These are phyloP conservation scores for Plutella xylostella DNA, from an alignment of 2,888 invertebrate genomes.

Conservation along the genomic window DNA sequence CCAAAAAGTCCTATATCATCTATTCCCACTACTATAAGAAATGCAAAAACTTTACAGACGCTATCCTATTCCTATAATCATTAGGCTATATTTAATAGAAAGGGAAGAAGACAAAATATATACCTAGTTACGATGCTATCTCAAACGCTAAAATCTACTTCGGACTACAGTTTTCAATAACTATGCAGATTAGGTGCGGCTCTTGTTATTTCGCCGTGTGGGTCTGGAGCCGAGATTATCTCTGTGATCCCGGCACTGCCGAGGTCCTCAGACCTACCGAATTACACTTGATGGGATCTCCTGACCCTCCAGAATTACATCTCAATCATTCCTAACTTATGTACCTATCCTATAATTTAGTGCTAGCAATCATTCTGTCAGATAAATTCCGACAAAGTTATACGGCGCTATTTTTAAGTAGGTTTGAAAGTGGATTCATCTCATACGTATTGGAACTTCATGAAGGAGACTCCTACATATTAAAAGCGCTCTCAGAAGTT, in stretches of 20 bases:
- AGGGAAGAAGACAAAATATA: constrained; percentile 28
- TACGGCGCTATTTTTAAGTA: constrained; percentile 42
- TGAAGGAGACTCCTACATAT: constrained; percentile 41
- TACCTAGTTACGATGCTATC: constrained; percentile 31
- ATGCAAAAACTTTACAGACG: neutral
- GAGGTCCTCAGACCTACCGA: too few species aligned
- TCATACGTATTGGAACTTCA: constrained; percentile 37
- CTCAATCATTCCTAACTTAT: too few species aligned
- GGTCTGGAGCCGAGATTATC: constrained; percentile 25
- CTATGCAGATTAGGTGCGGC: constrained; percentile 36
- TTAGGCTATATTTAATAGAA: neutral
- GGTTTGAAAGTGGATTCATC: constrained; percentile 23
- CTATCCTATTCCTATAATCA: neutral
- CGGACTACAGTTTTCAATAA: constrained; percentile 46
- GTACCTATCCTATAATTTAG: neutral
- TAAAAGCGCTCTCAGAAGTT: constrained; percentile 39
- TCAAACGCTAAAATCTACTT: constrained; percentile 27
- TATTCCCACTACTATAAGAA: constrained; percentile 25
- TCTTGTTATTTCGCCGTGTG: constrained; percentile 33
- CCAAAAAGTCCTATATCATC: constrained; percentile 26
- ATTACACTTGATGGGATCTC: too few species aligned
- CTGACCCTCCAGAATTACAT: too few species aligned
- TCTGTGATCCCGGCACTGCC: constrained; percentile 24
- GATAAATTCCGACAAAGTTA: constrained; percentile 37
- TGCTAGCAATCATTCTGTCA: too few species aligned